Evolutionary conservation across 30 jellyfish, hydroid and myxozoan genomes (phyloP).

Genomic region (Kudoa iwatai): DNA sequence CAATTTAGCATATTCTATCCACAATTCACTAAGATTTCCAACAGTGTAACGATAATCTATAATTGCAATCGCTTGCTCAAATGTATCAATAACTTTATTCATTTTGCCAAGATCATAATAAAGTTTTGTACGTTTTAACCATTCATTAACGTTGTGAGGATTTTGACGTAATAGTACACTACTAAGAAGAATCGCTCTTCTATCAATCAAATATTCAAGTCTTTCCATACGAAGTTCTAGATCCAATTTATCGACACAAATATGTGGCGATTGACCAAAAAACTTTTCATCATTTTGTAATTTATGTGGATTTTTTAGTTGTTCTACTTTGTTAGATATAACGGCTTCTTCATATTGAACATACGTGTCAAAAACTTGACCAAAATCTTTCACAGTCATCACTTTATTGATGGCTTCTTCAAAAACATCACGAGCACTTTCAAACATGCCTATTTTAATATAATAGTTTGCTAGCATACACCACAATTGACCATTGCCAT

Average conservation of each 20-base stretch:
- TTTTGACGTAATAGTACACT: constrained; percentile 73
- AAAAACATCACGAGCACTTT: constrained; percentile 54
- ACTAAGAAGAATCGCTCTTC: constrained; percentile 43
- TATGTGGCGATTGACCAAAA: too few relatives aligned
- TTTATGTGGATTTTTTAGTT: too few relatives aligned
- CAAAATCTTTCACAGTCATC: constrained; percentile 79
- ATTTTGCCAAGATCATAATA: constrained; percentile 37
- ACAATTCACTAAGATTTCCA: constrained; percentile 50
- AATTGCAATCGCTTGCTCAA: constrained; percentile 59
- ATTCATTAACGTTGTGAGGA: constrained; percentile 86
- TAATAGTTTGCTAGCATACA: constrained; percentile 58
- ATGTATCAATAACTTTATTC: constrained; percentile 25
- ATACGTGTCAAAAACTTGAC: constrained; percentile 79
- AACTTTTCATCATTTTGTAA: too few relatives aligned
- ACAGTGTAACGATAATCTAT: constrained; percentile 49
- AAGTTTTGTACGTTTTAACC: constrained; percentile 64
- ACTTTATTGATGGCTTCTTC: constrained; percentile 70
- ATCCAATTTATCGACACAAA: constrained; percentile 61
- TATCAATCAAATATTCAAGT: constrained; percentile 40
- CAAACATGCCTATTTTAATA: constrained; percentile 50
- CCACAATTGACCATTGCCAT: constrained; percentile 88
- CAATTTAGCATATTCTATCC: constrained; percentile 82
- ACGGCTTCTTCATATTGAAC: constrained; percentile 72
- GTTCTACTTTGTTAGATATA: constrained; percentile 25
- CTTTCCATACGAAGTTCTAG: constrained; percentile 48